Conservation (phyloP, 2,113 vertebrate genomes). For the Bucco capensis region DNA sequence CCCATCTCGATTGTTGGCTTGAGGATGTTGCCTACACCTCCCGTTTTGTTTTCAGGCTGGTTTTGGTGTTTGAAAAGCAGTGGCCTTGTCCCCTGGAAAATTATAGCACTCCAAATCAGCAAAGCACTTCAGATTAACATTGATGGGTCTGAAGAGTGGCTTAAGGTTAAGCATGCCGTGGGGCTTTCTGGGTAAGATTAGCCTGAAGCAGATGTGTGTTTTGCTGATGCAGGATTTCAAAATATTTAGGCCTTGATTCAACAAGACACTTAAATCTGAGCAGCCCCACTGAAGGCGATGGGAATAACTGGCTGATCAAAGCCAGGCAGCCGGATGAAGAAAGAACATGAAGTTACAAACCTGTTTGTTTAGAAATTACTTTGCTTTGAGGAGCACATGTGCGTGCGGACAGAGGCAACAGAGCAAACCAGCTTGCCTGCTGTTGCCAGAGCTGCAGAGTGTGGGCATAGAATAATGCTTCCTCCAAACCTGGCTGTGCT, state of each 20-base stretch:
- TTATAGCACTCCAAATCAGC: not conserved
- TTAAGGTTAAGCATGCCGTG: not conserved
- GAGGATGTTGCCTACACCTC: not conserved
- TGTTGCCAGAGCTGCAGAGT: accelerated
- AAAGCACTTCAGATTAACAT: conserved; percentile 7
- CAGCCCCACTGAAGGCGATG: not conserved
- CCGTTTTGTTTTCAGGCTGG: not conserved
- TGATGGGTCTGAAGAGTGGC: conserved; percentile 13
- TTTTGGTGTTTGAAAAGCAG: not conserved
- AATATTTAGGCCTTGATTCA: not conserved
- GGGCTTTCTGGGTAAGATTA: conserved; percentile 3
- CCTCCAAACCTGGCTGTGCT: accelerated
- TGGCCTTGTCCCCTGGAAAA: not conserved
- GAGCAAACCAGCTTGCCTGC: not conserved
- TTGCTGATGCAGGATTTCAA: conserved; percentile 32
- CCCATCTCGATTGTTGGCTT: accelerated
- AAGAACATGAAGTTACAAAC: not conserved
- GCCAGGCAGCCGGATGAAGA: not conserved
- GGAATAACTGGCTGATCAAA: not conserved
- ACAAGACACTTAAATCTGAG: not conserved
- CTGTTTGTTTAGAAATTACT: not conserved
- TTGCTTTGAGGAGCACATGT: not conserved
- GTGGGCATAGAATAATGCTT: accelerated
- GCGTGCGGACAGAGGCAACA: accelerated
- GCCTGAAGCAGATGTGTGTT: not conserved